A percentile compares a stretch with the other conserved stretches of the same genome.
Conservation (phyloP, 2,888 invertebrate genomes). For the Volucella zonaria region DNA sequence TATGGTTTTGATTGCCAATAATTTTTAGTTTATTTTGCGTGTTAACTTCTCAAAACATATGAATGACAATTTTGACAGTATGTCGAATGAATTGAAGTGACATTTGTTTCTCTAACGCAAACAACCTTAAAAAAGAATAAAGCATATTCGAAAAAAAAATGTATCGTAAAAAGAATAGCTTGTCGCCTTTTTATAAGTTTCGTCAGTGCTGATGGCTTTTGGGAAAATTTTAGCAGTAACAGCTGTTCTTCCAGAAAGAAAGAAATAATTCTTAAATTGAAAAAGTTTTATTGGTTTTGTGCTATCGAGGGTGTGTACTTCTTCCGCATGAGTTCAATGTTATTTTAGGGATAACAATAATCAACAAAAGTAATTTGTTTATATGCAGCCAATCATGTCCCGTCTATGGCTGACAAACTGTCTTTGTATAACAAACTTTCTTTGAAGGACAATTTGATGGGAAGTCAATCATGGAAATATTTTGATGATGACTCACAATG, state of each 20-base stretch:
- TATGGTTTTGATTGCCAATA: too few species aligned
- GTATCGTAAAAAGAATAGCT: neutral
- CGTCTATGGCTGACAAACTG: neutral
- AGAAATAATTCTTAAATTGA: constrained; percentile 4
- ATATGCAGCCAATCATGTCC: neutral
- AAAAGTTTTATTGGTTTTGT: constrained; percentile 30
- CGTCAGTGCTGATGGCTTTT: neutral
- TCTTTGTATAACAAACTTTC: neutral
- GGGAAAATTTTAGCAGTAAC: constrained; percentile 2
- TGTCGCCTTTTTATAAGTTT: neutral
- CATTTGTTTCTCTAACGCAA: too few species aligned
- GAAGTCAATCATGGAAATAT: neutral
- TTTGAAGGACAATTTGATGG: neutral
- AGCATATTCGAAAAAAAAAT: too few species aligned
- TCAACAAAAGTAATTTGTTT: constrained; percentile 9
- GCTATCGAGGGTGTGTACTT: neutral
- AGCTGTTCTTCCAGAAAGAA: constrained; percentile 1
- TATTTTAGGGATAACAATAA: constrained; percentile 5
- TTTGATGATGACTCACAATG: too few species aligned
- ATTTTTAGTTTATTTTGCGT: too few species aligned
- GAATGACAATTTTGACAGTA: too few species aligned
- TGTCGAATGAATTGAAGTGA: too few species aligned
- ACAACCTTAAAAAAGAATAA: too few species aligned
- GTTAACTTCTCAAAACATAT: too few species aligned
- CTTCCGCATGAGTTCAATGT: neutral